Evolutionary conservation across 1,140 invertebrate genomes (phyloP).

Genomic region (Anagrus nilaparvatae): DNA sequence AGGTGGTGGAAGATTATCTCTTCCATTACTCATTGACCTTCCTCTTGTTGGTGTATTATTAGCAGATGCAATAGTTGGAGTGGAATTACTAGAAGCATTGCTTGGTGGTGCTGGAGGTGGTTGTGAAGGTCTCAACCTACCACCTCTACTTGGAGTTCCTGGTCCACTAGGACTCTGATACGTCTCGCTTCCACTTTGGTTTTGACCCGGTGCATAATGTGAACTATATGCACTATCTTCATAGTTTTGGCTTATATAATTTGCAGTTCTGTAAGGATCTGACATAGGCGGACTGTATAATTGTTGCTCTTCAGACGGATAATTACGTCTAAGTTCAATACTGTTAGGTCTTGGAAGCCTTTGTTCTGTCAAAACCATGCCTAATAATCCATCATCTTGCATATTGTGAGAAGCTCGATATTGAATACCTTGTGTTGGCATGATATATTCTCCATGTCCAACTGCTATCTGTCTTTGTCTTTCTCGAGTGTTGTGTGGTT

Average conservation of each 20-base stretch:
- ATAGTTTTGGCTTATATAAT: constrained; percentile 24
- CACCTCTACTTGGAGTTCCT: constrained; percentile 46
- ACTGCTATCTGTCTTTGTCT: constrained; percentile 72
- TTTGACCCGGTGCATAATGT: constrained; percentile 37
- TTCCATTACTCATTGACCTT: constrained; percentile 53
- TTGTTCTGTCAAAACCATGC: constrained; percentile 42
- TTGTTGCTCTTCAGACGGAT: constrained; percentile 51
- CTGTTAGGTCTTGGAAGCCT: constrained; percentile 63
- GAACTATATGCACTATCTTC: constrained; percentile 41
- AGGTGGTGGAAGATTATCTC: constrained; percentile 75
- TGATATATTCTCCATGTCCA: constrained; percentile 77
- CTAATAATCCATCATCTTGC: constrained; percentile 35
- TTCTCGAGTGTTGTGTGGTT: constrained; percentile 78
- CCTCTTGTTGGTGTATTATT: constrained; percentile 58
- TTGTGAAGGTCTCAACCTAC: constrained; percentile 63
- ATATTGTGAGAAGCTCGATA: constrained; percentile 36
- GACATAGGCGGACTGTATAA: constrained; percentile 37
- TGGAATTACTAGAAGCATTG: constrained; percentile 53
- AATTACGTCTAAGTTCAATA: constrained; percentile 60
- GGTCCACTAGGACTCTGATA: constrained; percentile 44
- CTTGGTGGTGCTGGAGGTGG: constrained; percentile 78
- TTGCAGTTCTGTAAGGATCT: constrained; percentile 32
- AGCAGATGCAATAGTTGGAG: constrained; percentile 54
- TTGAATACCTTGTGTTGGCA: constrained; percentile 46
- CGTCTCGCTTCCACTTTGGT: constrained; percentile 35